Evolutionary conservation across 2,888 invertebrate species (phyloP).

Genomic region (Petrolisthes cinctipes): DNA sequence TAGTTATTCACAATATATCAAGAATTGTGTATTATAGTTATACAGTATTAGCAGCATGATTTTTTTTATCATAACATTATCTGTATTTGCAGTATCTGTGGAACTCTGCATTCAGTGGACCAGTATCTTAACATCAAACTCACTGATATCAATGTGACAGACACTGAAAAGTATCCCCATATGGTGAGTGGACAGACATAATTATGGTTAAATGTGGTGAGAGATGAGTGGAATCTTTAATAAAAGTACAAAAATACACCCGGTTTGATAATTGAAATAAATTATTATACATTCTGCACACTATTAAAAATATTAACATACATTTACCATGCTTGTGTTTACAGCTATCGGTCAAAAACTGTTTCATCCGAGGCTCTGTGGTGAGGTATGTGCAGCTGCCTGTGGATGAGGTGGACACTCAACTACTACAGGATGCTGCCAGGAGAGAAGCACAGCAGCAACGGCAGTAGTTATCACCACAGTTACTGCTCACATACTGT

Average conservation of each 20-base stretch:
- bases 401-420: conserved; percentile 98
- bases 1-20: too few relatives aligned
- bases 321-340: conserved; percentile 64
- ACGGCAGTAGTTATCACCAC: conserved; percentile 52
- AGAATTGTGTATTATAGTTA: background rate
- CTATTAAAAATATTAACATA: too few relatives aligned
- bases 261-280: too few relatives aligned
- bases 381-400: conserved; percentile 98
- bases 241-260: too few relatives aligned
- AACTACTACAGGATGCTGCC: conserved; percentile 96
- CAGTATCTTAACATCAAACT: conserved; percentile 99
- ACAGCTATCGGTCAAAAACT: conserved; percentile 96
- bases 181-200: conserved; percentile 77
- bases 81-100: conserved; percentile 85
- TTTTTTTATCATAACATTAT: background rate
- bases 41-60: background rate
- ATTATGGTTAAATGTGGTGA: background rate
- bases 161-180: conserved; percentile 98
- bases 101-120: conserved; percentile 98
- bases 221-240: too few relatives aligned
- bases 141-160: conserved; percentile 97
- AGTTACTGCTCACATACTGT: too few relatives aligned
- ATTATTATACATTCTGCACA: too few relatives aligned
- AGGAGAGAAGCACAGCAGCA: conserved; percentile 89
- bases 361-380: conserved; percentile 98